A percentile compares a stretch with the other conserved stretches of the same genome.
phyloP scores from a whole-genome alignment of 1,140 invertebrate species.

The Drosophila orosa region DNA sequence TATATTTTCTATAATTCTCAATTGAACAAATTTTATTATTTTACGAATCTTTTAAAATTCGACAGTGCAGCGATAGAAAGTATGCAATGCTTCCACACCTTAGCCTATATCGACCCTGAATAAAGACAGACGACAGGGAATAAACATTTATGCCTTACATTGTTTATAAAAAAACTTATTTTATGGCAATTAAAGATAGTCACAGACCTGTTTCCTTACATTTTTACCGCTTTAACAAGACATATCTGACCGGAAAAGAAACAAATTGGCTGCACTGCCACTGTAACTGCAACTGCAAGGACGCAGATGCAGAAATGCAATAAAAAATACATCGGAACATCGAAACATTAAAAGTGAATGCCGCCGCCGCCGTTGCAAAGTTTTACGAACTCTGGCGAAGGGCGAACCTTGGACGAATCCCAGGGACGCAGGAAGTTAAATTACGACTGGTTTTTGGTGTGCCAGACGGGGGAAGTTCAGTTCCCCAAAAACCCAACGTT shows the following conservation, averaged over 20 bases:
- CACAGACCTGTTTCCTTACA: background rate
- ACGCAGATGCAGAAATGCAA: constrained; percentile 22
- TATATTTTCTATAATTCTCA: background rate
- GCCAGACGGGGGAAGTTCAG: constrained; percentile 6
- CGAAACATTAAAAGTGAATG: constrained; percentile 58
- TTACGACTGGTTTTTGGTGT: constrained; percentile 49
- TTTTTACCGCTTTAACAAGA: background rate
- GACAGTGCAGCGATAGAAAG: background rate
- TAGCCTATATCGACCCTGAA: too few relatives aligned
- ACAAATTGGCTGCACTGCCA: constrained; percentile 11
- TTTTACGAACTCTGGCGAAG: constrained; percentile 66
- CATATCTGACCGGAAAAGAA: constrained; percentile 8
- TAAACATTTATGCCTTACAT: background rate
- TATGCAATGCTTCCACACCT: background rate
- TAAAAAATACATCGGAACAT: constrained; percentile 12
- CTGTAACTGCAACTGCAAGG: constrained; percentile 13
- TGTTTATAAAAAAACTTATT: background rate
- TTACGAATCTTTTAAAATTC: background rate
- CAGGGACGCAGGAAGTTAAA: constrained; percentile 70
- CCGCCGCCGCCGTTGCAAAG: constrained; percentile 22
- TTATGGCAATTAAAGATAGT: background rate
- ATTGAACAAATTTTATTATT: background rate
- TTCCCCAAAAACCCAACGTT: constrained; percentile 1
- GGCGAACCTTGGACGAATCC: constrained; percentile 49
- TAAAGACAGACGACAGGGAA: background rate